phyloP scores from a whole-genome alignment of 2,888 invertebrate species.

The Cheilosia scutellata region DNA sequence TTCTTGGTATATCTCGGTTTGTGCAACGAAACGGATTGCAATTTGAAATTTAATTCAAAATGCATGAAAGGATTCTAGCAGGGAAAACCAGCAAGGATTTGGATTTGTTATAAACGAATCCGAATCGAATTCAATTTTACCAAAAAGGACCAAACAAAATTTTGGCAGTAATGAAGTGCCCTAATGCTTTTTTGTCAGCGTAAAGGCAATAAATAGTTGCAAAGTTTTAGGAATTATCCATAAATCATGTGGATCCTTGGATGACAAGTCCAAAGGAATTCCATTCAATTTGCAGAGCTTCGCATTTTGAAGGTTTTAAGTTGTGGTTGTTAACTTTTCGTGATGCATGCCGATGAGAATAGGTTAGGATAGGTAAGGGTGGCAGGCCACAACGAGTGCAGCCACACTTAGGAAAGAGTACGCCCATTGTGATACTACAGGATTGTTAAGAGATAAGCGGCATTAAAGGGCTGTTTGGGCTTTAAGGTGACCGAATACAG shows the following conservation, averaged over 20 bases:
- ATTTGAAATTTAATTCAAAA: slow-evolving; percentile 1
- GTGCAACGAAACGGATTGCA: slow-evolving; percentile 2
- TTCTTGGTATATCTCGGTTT: not conserved
- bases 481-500: no score
- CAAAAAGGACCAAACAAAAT: not conserved
- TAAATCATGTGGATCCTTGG: not conserved
- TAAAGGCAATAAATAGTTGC: not conserved
- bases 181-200: not conserved
- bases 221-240: not conserved
- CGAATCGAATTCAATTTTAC: slow-evolving; percentile 5
- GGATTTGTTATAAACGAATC: not conserved
- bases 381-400: no score
- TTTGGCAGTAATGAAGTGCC: not conserved
- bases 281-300: not conserved
- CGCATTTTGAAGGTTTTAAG: not conserved
- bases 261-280: not conserved
- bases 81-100: slow-evolving; percentile 1
- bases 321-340: not conserved
- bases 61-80: not conserved
- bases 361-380: no score
- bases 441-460: no score
- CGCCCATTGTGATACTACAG: no score
- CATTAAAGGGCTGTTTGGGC: no score
- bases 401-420: no score
- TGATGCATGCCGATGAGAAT: no score